phyloP scores from a whole-genome alignment of 1,140 invertebrate species.

The Anastrepha obliqua region DNA sequence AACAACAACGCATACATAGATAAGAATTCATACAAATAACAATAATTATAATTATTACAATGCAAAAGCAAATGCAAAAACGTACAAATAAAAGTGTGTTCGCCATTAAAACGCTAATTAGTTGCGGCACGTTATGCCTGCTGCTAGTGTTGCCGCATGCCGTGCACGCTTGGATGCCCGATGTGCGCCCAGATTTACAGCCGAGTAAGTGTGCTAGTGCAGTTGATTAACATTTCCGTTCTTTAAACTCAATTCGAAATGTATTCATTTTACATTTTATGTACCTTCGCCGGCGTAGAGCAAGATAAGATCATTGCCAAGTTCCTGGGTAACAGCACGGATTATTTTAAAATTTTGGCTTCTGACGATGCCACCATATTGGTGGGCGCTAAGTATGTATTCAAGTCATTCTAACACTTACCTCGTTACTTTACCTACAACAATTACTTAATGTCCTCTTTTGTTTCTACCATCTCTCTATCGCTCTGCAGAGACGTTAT shows the following conservation, averaged over 20 bases:
- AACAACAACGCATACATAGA: background rate
- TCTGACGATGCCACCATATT: constrained; percentile 75
- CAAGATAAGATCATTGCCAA: constrained; percentile 69
- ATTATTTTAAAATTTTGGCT: constrained; percentile 77
- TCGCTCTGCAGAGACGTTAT: constrained; percentile 79
- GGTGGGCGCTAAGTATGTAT: constrained; percentile 74
- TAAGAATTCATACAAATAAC: background rate
- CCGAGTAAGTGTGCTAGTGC: constrained; percentile 65
- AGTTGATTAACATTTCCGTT: constrained; percentile 55
- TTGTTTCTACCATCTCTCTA: background rate
- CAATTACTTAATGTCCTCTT: background rate
- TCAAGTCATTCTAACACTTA: background rate
- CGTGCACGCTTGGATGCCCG: constrained; percentile 69
- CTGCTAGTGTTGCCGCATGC: constrained; percentile 12
- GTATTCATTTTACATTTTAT: constrained; percentile 12
- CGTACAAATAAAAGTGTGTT: constrained; percentile 31
- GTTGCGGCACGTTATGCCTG: constrained; percentile 28
- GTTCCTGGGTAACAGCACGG: constrained; percentile 73
- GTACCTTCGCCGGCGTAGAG: constrained; percentile 61
- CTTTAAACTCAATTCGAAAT: constrained; percentile 35
- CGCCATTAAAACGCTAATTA: constrained; percentile 39
- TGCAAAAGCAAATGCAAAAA: constrained; percentile 15
- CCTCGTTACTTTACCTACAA: background rate
- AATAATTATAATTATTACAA: constrained; percentile 39
- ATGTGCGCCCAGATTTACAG: constrained; percentile 72